phyloP scores from a whole-genome alignment of 2,888 invertebrate species.

The Megaustenia siamemsis region DNA sequence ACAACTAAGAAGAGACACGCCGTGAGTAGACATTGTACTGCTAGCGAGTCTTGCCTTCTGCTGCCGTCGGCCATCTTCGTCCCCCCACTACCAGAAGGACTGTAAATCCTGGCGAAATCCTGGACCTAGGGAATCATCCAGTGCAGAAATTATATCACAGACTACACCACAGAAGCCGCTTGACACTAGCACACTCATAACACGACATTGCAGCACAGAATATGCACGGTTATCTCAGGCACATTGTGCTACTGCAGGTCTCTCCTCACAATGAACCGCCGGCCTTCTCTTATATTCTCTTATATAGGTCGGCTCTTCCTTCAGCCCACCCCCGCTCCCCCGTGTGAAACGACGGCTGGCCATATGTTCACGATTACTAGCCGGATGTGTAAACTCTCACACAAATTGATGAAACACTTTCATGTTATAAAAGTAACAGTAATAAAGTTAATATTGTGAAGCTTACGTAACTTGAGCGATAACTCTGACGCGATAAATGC shows the following conservation, averaged over 20 bases:
- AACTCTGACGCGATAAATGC: no score
- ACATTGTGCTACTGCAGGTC: slow-evolving; percentile 1
- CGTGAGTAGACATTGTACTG: slow-evolving; percentile 55
- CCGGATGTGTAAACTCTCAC: no score
- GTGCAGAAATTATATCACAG: slow-evolving; percentile 38
- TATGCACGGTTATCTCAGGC: slow-evolving; percentile 36
- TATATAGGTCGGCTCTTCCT: slow-evolving; percentile 49
- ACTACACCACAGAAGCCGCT: slow-evolving; percentile 20
- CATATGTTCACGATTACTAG: no score
- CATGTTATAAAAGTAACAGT: no score
- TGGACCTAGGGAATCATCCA: slow-evolving; percentile 25
- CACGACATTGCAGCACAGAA: slow-evolving; percentile 42
- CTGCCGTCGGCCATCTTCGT: slow-evolving; percentile 66
- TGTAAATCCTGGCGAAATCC: slow-evolving; percentile 36
- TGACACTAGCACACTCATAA: slow-evolving; percentile 43
- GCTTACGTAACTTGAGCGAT: no score
- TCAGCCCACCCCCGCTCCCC: slow-evolving; percentile 45
- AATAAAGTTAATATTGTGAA: no score
- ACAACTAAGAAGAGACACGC: slow-evolving; percentile 60
- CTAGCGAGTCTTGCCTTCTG: slow-evolving; percentile 46
- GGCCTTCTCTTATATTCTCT: not conserved
- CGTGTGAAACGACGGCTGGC: no score
- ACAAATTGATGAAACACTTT: no score
- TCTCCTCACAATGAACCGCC: slow-evolving; percentile 17
- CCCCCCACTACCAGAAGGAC: slow-evolving; percentile 10